Evolutionary conservation across 2,888 invertebrate genomes (phyloP), one percentile per base, ranked within the genome.

Genomic region (Acrocera orbiculus): DNA sequence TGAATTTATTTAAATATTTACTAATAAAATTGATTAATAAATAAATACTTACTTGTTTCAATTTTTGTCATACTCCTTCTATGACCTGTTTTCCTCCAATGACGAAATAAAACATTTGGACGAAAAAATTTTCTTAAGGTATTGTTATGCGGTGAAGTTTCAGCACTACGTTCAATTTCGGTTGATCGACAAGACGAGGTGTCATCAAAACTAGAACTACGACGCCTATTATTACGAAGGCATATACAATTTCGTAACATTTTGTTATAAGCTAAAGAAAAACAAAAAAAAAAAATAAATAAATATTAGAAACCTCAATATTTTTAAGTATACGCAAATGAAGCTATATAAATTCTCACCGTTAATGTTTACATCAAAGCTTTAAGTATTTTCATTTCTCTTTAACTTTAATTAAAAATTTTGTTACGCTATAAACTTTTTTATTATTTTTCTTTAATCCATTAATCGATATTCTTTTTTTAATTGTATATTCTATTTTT

Each of bases 51-150:
- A 79, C 79, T 76, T 64, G 76, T 67, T 60, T 78, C 78, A 36
- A 76, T 71, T 55, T 76, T 76, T 15, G 76, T 75, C 75, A 78
- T 78, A 60, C 75, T 76, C 56, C 74, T 69, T 38, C 52, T 54
- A 43, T 76, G 73, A 44, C 73, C 70, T 43, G 63, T 58, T 44
- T 72, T 68, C 39, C 73, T 67, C 67, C 76, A 76, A 48, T 74
- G 73, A 46, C 67, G 69, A 43, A 76, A 65, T 49, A 77, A 68
- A 64, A 54, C 66, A 58, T 46, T 72, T 66, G 46, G 73, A 51
- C 55, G 51, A 17, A 61, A 51, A 28, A 58, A 44, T 44, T 56
- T 58, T 37, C 58, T 36, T 39, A 61, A 48, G 51, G 53, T 58
- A 44, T 49, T 50, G 20, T 40, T 34, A 26, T 44, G 40, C 16